A percentile compares a stretch with the other conserved stretches of the same genome.
Evolutionary conservation across 2,888 invertebrate species (phyloP).

Genomic region (Azorinus chamasolen): DNA sequence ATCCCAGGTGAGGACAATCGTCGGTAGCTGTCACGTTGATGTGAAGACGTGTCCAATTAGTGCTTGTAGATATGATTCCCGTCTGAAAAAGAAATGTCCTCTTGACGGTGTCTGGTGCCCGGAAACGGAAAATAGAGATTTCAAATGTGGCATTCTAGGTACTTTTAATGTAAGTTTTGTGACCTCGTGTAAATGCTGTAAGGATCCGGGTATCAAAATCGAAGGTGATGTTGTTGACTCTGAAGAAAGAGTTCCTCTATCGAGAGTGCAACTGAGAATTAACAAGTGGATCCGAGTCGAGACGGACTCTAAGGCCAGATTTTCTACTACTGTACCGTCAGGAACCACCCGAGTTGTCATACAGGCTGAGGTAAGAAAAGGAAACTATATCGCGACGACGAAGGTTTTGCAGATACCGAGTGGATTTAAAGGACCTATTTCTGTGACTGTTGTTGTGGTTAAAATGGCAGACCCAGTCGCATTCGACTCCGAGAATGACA

Average conservation of each 20-base stretch:
- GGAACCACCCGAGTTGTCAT: neutral
- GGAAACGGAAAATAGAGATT: neutral
- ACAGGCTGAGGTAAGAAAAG: neutral
- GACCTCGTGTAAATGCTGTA: conserved; percentile 2
- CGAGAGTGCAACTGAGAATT: neutral
- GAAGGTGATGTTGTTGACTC: neutral
- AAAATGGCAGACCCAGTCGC: conserved; percentile 22
- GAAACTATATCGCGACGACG: neutral
- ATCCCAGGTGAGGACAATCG: neutral
- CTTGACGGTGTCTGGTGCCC: neutral
- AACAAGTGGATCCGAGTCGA: neutral
- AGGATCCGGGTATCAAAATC: neutral
- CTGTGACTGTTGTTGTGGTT: conserved; percentile 14
- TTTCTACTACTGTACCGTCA: neutral
- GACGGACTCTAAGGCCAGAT: neutral
- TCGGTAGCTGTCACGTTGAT: conserved; percentile 8
- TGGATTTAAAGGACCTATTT: conserved; percentile 24
- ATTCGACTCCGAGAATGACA: conserved; percentile 3
- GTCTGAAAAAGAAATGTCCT: neutral
- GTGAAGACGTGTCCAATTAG: conserved; percentile 3
- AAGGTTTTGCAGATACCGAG: conserved; percentile 21
- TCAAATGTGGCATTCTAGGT: conserved; percentile 9
- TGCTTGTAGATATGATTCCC: neutral
- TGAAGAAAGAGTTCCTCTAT: neutral
- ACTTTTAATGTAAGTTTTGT: neutral